A percentile compares a stretch with the other conserved stretches of the same genome.
These are phyloP conservation scores for Hirtodrosophila duncani DNA, from an alignment of 2,888 invertebrate genomes.

Conservation along the genomic window DNA sequence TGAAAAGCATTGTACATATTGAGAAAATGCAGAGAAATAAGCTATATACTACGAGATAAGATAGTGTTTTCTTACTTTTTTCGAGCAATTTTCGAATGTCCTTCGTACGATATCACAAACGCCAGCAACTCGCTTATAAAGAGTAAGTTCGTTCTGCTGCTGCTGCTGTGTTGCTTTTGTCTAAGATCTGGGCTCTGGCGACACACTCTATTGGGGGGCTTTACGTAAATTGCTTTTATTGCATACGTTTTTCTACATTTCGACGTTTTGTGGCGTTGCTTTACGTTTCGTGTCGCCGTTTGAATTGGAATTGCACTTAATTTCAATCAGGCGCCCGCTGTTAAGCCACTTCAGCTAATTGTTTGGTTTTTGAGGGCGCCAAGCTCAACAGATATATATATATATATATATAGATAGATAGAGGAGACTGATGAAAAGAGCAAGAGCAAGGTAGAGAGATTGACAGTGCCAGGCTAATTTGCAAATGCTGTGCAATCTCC, in stretches of 20 bases:
- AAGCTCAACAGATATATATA: not conserved
- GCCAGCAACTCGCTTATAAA: too few species aligned
- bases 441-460: not conserved
- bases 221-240: conserved; percentile 69
- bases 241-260: too few species aligned
- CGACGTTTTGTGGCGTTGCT: too few species aligned
- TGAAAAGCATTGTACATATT: too few species aligned
- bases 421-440: not conserved
- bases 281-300: conserved; percentile 65
- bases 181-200: conserved; percentile 15
- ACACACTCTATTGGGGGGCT: conserved; percentile 43
- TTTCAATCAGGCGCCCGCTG: conserved; percentile 69
- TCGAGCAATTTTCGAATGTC: too few species aligned
- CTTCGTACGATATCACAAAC: too few species aligned
- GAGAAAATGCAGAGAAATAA: too few species aligned
- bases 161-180: not conserved
- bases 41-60: too few species aligned
- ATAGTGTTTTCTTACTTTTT: too few species aligned
- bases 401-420: too few species aligned
- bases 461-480: conserved; percentile 44
- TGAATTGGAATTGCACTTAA: conserved; percentile 70
- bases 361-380: conserved; percentile 38
- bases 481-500: conserved; percentile 56
- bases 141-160: not conserved
- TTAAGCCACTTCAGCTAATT: conserved; percentile 67